Base-by-base conservation (phyloP, 2,888 invertebrate genomes). In the Monochamus alternatus region DNA sequence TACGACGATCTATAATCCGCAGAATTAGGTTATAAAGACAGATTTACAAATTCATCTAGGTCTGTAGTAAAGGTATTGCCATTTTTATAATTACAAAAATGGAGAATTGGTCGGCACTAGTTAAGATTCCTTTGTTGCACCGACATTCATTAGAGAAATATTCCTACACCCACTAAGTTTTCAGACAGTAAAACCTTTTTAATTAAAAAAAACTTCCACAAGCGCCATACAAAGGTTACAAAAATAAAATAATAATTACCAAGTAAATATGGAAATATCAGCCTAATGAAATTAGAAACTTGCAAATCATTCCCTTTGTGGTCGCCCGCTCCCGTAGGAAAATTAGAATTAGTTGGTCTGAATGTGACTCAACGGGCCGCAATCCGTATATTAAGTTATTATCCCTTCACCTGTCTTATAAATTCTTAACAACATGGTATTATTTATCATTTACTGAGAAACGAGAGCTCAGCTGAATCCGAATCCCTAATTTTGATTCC, bases 361-460 rank as follows among this genome's bases (percentile, higher is more conserved):
- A 58, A 52, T 62, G 60, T 63, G 51, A 31, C 75, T 74, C 62
- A 68, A 59, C 67, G 67, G 67, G 69, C 66, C 60, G 75, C 66
- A 74, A 64, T 76, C 76, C 77, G 73, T 59, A 74, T 76, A 85
- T 85, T 84, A 84, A 84, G 85, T 84, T 77, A 85, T 85, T 85
- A 85, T 82, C 81, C 80, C 81, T 82, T 85, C 85, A 85, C 85
- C 85, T 85, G 84, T 84, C 83, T 82, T 78, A 78, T 83, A 82
- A 80, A 82, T 82, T 82, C 76, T 63, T 77, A 80, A 76, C 79
- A 81, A 81, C 82, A 76, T 59, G 71, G 76, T 79, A 84, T 84
- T 82, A 83, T 74, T 74, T 77, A 75, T 80, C 65, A 74, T 76
- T 60, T 60, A 71, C 65, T 44, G 70, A 52, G 32, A 63, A 47